These are phyloP conservation scores for Ammodytes marinus DNA, from an alignment of 2,113 vertebrate genomes.

Conservation along the genomic window DNA sequence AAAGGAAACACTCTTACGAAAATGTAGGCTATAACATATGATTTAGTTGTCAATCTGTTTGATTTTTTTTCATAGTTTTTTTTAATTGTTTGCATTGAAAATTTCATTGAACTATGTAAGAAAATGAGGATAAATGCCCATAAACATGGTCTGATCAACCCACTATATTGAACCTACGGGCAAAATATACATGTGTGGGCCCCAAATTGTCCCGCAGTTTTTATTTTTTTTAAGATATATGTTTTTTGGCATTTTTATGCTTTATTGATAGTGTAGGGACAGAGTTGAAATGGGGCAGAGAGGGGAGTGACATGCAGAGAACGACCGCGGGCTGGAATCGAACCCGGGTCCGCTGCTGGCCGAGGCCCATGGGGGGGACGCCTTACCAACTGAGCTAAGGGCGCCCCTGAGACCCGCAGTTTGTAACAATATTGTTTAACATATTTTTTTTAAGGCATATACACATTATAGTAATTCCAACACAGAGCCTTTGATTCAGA, in stretches of 20 bases:
- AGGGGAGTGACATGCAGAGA: no score
- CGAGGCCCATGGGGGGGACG: no score
- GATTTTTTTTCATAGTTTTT: background rate
- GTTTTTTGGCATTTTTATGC: no score
- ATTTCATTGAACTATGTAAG: background rate
- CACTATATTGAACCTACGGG: background rate
- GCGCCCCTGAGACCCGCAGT: background rate
- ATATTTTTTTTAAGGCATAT: background rate
- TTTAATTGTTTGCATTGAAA: background rate
- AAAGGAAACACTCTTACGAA: background rate
- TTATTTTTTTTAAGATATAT: background rate
- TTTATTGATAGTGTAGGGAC: no score
- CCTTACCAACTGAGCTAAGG: no score
- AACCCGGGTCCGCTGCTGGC: no score
- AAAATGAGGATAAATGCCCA: background rate
- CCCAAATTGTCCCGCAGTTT: background rate
- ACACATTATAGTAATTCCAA: background rate
- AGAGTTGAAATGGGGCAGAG: no score
- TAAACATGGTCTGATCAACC: background rate
- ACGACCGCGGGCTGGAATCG: no score
- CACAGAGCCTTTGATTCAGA: background rate
- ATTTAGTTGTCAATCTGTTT: background rate
- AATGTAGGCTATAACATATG: background rate
- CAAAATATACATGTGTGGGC: background rate
- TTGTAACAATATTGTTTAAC: background rate